phyloP scores from a whole-genome alignment of 2,888 invertebrate species.

The Oscheius sp. region DNA sequence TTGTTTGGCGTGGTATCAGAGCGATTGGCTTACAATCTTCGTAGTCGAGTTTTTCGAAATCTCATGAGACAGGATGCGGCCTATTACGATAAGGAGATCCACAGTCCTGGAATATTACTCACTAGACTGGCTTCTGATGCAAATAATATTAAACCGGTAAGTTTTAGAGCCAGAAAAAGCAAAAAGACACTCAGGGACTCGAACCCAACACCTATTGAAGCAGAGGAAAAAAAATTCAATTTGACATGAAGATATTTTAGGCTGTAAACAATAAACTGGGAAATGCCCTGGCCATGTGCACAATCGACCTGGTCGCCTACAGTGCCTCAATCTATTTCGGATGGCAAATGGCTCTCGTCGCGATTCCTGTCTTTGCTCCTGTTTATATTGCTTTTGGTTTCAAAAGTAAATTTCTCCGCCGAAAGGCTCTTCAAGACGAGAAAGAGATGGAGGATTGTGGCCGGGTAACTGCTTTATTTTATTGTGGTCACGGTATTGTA shows the following conservation, averaged over 20 bases:
- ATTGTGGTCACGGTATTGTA: not conserved
- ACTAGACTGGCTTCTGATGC: slow-evolving; percentile 75
- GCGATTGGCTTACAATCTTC: slow-evolving; percentile 73
- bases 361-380: slow-evolving; percentile 74
- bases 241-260: slow-evolving; percentile 72
- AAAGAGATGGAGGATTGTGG: slow-evolving; percentile 77
- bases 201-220: too few species aligned
- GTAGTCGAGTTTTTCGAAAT: slow-evolving; percentile 74
- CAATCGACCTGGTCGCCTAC: slow-evolving; percentile 74
- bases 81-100: slow-evolving; percentile 75
- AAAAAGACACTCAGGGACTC: too few species aligned
- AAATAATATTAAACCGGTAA: slow-evolving; percentile 73
- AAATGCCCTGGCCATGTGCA: slow-evolving; percentile 73
- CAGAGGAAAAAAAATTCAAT: not conserved
- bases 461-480: too few species aligned
- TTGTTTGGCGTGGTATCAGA: slow-evolving; percentile 74
- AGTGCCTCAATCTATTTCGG: slow-evolving; percentile 75
- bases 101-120: slow-evolving; percentile 74
- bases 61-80: slow-evolving; percentile 74
- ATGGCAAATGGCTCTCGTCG: slow-evolving; percentile 74
- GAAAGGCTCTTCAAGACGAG: slow-evolving; percentile 75
- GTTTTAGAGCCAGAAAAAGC: not conserved
- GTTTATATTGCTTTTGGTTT: slow-evolving; percentile 4
- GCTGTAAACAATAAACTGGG: slow-evolving; percentile 75
- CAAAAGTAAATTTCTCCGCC: not conserved